These are phyloP conservation scores for Stenodema calcarata DNA, from an alignment of 2,888 invertebrate species.

Conservation along the genomic window DNA sequence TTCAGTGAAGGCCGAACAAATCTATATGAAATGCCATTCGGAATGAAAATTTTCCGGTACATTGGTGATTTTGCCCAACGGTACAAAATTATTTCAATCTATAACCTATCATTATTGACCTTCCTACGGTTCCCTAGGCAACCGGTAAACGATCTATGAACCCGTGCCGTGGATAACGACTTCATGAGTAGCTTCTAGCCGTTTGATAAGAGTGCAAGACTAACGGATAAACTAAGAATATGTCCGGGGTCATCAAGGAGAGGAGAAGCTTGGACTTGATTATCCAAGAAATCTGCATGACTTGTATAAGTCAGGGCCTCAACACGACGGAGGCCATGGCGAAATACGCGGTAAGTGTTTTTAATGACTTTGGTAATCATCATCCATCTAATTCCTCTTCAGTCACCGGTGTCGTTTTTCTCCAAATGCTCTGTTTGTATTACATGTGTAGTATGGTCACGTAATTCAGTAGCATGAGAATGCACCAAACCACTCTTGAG, in stretches of 20 bases:
- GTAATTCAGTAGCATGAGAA: no score
- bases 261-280: constrained; percentile 41
- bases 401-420: neutral
- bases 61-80: neutral
- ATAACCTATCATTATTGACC: neutral
- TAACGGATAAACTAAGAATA: neutral
- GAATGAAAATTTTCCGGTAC: neutral
- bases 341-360: constrained; percentile 28
- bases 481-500: no score
- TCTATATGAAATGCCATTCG: no score
- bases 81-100: neutral
- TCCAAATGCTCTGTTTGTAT: no score
- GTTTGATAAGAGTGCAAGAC: neutral
- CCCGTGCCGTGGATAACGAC: neutral
- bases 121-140: neutral
- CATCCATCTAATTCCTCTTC: no score
- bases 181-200: neutral
- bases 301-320: constrained; percentile 36
- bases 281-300: constrained; percentile 42
- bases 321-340: constrained; percentile 30
- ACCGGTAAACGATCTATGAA: neutral
- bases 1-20: no score
- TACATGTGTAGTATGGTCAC: no score
- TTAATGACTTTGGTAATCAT: neutral
- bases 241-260: constrained; percentile 6